A percentile compares a stretch with the other conserved stretches of the same genome.
These are phyloP conservation scores for Drosophila falleni DNA, from an alignment of 2,888 invertebrate genomes.

Conservation along the genomic window DNA sequence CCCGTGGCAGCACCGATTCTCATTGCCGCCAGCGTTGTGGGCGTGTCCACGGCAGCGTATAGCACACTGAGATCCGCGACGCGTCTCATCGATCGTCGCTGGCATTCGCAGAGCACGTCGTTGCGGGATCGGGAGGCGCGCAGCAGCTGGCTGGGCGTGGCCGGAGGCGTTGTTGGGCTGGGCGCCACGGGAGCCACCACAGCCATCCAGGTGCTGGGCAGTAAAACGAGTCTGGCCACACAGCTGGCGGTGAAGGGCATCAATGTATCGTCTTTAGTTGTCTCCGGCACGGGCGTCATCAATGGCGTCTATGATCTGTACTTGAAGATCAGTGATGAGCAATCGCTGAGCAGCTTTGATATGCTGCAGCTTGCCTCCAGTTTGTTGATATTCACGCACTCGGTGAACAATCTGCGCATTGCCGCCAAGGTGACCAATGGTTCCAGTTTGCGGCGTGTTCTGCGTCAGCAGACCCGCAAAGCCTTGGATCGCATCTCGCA, in stretches of 20 bases:
- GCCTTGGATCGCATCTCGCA: constrained; percentile 44
- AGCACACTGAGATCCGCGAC: constrained; percentile 65
- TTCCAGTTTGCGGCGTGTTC: constrained; percentile 60
- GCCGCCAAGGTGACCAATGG: constrained; percentile 66
- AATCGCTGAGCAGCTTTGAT: constrained; percentile 61
- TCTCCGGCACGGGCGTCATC: constrained; percentile 74
- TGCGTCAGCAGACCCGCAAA: constrained; percentile 69
- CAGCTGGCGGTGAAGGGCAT: constrained; percentile 69
- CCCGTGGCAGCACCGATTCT: constrained; percentile 65
- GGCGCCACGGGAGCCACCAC: constrained; percentile 73
- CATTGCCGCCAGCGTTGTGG: constrained; percentile 61
- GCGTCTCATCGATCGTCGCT: constrained; percentile 62
- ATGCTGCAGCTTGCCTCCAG: constrained; percentile 75
- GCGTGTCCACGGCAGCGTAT: constrained; percentile 64
- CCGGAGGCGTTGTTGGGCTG: constrained; percentile 68
- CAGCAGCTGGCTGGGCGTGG: constrained; percentile 76
- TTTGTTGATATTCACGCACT: constrained; percentile 79
- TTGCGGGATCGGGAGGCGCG: constrained; percentile 71
- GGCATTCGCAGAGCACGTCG: constrained; percentile 72
- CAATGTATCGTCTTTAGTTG: constrained; percentile 70
- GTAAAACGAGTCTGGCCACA: constrained; percentile 54
- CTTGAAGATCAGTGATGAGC: constrained; percentile 71
- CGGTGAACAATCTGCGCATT: constrained; percentile 77
- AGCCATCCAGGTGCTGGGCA: constrained; percentile 38
- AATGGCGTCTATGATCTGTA: constrained; percentile 75